Evolutionary conservation across 2,113 vertebrate genomes (phyloP).

Genomic region (Vimba vimba): DNA sequence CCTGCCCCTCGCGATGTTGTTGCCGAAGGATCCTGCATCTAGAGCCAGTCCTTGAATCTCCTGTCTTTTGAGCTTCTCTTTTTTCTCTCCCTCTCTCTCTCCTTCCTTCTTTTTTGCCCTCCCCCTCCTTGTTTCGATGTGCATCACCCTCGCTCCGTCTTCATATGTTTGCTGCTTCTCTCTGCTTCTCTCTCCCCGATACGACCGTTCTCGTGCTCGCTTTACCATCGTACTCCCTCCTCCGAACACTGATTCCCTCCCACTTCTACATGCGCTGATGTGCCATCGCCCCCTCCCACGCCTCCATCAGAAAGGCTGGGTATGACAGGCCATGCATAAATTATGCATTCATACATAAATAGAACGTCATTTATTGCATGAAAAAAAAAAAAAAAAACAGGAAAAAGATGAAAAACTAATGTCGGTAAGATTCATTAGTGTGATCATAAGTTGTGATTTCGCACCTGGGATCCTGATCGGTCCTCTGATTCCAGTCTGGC

Average conservation of each 20-base stretch:
- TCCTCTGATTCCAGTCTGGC: conserved; percentile 33
- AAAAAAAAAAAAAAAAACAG: conserved; percentile 14
- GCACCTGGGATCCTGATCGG: background rate
- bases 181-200: conserved; percentile 30
- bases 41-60: conserved; percentile 71
- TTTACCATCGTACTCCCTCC: conserved; percentile 5
- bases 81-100: conserved; percentile 58
- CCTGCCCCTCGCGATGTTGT: conserved; percentile 78
- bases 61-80: conserved; percentile 48
- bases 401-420: background rate
- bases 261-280: conserved; percentile 24
- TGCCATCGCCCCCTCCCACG: conserved; percentile 21
- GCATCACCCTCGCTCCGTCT: conserved; percentile 53
- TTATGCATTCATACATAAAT: conserved; percentile 46
- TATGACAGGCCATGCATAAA: conserved; percentile 42
- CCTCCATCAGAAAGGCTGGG: conserved; percentile 38
- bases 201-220: conserved; percentile 16
- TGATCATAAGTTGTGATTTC: conserved; percentile 1
- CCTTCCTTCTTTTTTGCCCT: conserved; percentile 49
- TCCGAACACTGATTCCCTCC: conserved; percentile 32
- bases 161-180: conserved; percentile 30
- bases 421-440: background rate
- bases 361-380: conserved; percentile 22
- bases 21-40: conserved; percentile 79
- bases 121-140: conserved; percentile 51